Conservation (phyloP, 2,113 vertebrate genomes). For the Synodontis membranacea region DNA sequence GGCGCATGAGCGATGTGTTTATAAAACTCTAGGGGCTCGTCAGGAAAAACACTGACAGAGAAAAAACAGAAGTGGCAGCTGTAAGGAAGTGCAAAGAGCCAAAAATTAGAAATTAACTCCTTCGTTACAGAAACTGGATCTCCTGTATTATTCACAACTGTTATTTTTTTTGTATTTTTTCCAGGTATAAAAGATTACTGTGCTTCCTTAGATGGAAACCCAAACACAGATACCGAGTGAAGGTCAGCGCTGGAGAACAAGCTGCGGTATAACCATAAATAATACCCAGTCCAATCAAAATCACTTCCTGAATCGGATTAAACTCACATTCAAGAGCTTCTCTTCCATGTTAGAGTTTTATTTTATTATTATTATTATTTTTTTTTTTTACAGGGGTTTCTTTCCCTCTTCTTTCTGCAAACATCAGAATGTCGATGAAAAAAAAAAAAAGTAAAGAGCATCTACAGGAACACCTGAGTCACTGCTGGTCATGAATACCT, state of each 20-base stretch:
- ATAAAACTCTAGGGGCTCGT: neutral
- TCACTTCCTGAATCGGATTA: neutral
- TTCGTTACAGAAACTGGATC: neutral
- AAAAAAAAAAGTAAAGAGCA: neutral
- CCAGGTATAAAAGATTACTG: constrained; percentile 72
- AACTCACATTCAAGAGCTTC: neutral
- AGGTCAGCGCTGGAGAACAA: neutral
- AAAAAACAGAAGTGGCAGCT: neutral
- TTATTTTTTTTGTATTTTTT: neutral
- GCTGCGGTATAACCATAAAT: neutral
- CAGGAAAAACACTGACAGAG: neutral
- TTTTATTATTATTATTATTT: too few relatives aligned
- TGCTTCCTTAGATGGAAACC: constrained; percentile 30
- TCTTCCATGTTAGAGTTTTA: neutral
- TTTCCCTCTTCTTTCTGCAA: neutral
- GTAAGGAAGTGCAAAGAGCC: neutral
- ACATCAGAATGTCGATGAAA: neutral
- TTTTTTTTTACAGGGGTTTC: neutral
- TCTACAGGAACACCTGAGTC: neutral
- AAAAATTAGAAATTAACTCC: neutral
- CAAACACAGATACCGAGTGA: neutral
- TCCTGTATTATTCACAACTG: neutral
- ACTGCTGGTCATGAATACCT: neutral
- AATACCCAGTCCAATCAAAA: neutral
- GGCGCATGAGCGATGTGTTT: neutral